Conservation (phyloP, 2,888 invertebrate genomes). For the Lagria hirta region DNA sequence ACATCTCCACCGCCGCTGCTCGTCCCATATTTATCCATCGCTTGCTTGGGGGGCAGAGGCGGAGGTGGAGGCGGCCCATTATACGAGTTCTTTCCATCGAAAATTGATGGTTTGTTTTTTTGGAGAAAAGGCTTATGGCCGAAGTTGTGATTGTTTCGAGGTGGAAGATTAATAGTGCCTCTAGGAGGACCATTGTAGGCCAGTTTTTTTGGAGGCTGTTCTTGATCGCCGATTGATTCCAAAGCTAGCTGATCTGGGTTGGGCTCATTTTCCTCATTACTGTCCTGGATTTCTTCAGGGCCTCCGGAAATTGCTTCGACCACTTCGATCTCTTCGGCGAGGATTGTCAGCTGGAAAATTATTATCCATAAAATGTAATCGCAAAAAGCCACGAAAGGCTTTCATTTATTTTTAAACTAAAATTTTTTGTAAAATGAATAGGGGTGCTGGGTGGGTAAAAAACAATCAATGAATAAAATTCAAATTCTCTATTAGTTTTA, state of each 20-base stretch:
- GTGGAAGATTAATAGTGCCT: constrained; percentile 46
- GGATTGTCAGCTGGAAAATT: constrained; percentile 45
- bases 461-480: no score
- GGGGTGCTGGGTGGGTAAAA: no score
- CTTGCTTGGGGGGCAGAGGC: constrained; percentile 51
- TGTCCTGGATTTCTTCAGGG: constrained; percentile 59
- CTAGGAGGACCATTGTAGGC: constrained; percentile 54
- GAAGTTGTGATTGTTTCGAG: constrained; percentile 48
- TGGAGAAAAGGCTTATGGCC: constrained; percentile 59
- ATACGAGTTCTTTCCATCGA: constrained; percentile 62
- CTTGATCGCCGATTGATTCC: constrained; percentile 67
- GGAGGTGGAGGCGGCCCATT: constrained; percentile 73
- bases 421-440: no score
- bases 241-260: constrained; percentile 70
- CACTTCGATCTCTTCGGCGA: constrained; percentile 64
- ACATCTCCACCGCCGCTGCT: constrained; percentile 59
- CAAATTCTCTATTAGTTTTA: no score
- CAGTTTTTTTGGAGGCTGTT: constrained; percentile 56
- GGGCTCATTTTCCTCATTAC: constrained; percentile 63
- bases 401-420: no score
- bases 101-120: constrained; percentile 53
- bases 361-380: no score
- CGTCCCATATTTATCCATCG: constrained; percentile 52
- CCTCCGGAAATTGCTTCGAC: constrained; percentile 62
- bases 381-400: no score